phyloP scores from a whole-genome alignment of 2,113 vertebrate genomes.

The Ursus arctos region DNA sequence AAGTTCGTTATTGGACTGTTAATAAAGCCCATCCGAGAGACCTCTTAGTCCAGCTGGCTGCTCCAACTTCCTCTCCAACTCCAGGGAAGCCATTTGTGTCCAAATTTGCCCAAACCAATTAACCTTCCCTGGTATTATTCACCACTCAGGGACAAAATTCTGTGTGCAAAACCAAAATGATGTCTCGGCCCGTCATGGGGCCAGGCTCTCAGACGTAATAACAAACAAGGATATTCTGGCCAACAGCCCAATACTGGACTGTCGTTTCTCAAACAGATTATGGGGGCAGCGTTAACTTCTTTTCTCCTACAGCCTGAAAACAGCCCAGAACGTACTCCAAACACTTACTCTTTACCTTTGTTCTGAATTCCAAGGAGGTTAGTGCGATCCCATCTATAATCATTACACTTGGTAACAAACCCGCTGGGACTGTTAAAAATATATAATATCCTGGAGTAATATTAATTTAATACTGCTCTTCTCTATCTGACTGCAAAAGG shows the following conservation, averaged over 20 bases:
- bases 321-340: not conserved
- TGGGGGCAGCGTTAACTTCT: not conserved
- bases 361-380: not conserved
- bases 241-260: not conserved
- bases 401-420: accelerated
- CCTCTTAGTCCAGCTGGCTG: not conserved
- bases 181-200: conserved; percentile 56
- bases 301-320: not conserved
- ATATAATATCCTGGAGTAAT: accelerated
- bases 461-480: accelerated
- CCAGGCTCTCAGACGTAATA: conserved; percentile 27
- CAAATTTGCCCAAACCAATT: conserved; percentile 74
- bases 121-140: conserved; percentile 66
- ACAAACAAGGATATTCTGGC: not conserved
- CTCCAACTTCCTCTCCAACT: conserved; percentile 13
- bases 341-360: accelerated
- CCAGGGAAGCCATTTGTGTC: conserved; percentile 46
- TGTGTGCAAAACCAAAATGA: conserved; percentile 45
- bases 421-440: accelerated
- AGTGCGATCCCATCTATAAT: not conserved
- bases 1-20: conserved; percentile 37
- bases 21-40: not conserved
- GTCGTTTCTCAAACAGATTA: not conserved
- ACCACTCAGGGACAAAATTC: conserved; percentile 69
- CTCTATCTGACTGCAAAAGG: no score